Evolutionary conservation across 2,113 vertebrate genomes (phyloP).

Genomic region (Tympanuchus pallidicinctus): DNA sequence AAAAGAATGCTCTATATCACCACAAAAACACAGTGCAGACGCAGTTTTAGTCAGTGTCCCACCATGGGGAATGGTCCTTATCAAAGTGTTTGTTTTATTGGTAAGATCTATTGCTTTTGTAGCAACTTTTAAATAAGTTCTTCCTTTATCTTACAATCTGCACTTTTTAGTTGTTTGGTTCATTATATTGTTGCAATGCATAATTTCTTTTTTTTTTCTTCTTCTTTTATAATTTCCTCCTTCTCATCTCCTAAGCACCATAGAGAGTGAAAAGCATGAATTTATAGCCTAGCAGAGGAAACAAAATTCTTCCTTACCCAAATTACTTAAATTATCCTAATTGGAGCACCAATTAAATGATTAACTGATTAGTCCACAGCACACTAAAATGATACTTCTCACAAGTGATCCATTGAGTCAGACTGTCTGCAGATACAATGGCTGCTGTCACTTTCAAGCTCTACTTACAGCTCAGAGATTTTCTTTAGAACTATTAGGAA

Average conservation of each 20-base stretch:
- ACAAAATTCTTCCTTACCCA: background rate
- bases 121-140: background rate
- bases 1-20: background rate
- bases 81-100: background rate
- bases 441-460: background rate
- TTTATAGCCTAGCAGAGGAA: constrained; percentile 6
- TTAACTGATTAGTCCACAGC: constrained; percentile 21
- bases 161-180: background rate
- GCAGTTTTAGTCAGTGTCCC: background rate
- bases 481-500: background rate
- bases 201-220: background rate
- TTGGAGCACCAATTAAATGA: constrained; percentile 14
- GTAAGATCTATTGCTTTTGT: background rate
- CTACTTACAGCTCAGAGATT: rapidly evolving
- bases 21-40: background rate
- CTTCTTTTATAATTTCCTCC: background rate
- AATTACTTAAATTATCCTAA: constrained; percentile 27
- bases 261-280: background rate
- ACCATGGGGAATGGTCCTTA: rapidly evolving
- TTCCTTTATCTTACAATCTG: background rate
- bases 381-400: constrained; percentile 1
- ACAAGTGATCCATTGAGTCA: background rate
- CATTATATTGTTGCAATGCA: background rate
- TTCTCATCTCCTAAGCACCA: background rate
- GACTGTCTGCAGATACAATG: background rate